Evolutionary conservation across 2,888 invertebrate species (phyloP).

Genomic region (Synergus laeviventris): DNA sequence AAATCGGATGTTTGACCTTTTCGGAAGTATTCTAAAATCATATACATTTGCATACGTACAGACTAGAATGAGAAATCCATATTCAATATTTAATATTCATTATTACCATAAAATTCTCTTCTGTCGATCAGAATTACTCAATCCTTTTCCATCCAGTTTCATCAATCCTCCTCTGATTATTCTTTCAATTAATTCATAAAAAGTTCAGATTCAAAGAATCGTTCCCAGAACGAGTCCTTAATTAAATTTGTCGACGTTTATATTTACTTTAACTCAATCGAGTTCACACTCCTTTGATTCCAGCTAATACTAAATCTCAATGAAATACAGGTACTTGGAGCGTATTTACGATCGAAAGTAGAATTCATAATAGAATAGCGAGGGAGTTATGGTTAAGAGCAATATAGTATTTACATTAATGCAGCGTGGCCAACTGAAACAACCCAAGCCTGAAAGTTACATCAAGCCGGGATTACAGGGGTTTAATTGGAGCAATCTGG

Average conservation of each 20-base stretch:
- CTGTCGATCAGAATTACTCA: not conserved
- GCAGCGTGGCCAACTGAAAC: conserved; percentile 36
- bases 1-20: no score
- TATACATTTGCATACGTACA: not conserved
- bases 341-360: conserved; percentile 4
- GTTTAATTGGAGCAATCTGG: conserved; percentile 52
- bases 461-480: conserved; percentile 50
- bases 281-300: not conserved
- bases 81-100: not conserved
- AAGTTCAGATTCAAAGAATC: no score
- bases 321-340: not conserved
- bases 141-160: not conserved
- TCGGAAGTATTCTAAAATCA: no score
- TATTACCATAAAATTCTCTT: not conserved
- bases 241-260: no score
- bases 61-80: not conserved
- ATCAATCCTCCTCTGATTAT: not conserved
- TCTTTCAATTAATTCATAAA: not conserved
- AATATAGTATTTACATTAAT: conserved; percentile 37
- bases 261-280: no score
- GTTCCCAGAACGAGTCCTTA: no score
- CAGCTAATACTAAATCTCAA: not conserved
- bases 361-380: not conserved
- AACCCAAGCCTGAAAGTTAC: conserved; percentile 50
- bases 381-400: not conserved